Evolutionary conservation across 2,113 vertebrate species (phyloP), one percentile per base, ranked within the genome.

Genomic region (Dromaius novaehollandiae): DNA sequence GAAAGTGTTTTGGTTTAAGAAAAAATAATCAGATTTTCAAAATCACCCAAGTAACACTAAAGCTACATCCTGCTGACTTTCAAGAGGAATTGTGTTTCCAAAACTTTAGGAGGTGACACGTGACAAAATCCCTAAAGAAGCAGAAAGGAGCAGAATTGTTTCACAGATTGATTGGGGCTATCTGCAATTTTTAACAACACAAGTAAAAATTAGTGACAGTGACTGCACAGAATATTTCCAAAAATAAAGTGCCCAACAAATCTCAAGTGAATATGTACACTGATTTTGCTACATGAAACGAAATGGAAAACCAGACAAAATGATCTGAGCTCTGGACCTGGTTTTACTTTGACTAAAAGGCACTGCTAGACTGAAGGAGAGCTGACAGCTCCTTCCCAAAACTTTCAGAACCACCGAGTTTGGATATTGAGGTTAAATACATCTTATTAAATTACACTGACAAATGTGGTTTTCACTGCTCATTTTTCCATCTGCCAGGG

Each of bases 231-330:
- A 95, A 81, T 7, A 8, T 28, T 38, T 32, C 56, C 53, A 21
- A 19, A 46, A 73, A 22, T 38, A 34, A 21, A 5, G 46, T 18
- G 46, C 46, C 46, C 11, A 14, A 32, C 68, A 78, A 30, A 65
- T 24, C 16, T 63, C 44, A n/a, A 1, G 3, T 10, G 69, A 78
- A 69, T 1, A 20, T 0, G 2, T 15, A 46, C 8, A 1, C 22
- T 25, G 53, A 7, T 88, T 93, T 83, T 82, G 16, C 46, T 71
- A 34, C 60, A 5, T 1, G 15, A 80, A 91, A 88, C 21, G 16
- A 44, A 61, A 77, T 21, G 40, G 51, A 68, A 90, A 82, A 40
- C 2, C 70, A 82, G 13, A 34, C 44, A n/a, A 2, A 6, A 36
- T 82, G 44, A 53, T 58, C 38, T 18, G 5, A 64, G 83, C 11